Conservation (phyloP, 2,113 vertebrate genomes). For the Microtus oregoni region DNA sequence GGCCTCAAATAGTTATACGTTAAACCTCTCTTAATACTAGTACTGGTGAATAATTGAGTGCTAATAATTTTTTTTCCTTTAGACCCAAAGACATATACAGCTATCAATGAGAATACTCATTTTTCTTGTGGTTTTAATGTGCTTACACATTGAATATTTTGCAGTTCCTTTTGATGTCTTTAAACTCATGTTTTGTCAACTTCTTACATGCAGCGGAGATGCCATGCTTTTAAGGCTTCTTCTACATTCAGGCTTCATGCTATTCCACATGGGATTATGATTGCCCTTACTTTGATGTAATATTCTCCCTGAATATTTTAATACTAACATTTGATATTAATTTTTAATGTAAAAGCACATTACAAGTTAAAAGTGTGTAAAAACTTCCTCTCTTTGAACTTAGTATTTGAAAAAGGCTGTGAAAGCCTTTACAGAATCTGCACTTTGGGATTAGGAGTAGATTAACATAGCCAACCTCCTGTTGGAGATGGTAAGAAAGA, state of each 20-base stretch:
- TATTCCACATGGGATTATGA: not conserved
- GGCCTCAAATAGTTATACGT: not conserved
- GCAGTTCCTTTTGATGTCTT: slow-evolving; percentile 14
- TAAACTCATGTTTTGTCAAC: slow-evolving; percentile 48
- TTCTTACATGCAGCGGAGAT: not conserved
- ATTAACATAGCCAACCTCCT: not conserved
- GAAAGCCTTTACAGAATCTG: not conserved
- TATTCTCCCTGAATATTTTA: slow-evolving; percentile 67
- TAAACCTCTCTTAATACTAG: not conserved
- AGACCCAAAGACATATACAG: not conserved
- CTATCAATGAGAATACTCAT: not conserved
- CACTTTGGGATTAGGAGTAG: not conserved
- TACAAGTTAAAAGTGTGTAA: slow-evolving; percentile 43
- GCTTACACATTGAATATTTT: not conserved
- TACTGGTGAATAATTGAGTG: not conserved
- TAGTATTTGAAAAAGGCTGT: slow-evolving; percentile 24
- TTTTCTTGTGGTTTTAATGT: slow-evolving; percentile 38
- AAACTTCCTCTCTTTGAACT: slow-evolving; percentile 54
- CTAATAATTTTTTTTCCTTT: slow-evolving; percentile 11
- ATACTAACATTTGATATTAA: slow-evolving; percentile 37
- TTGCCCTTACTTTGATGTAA: slow-evolving; percentile 66
- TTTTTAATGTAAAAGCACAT: not conserved
- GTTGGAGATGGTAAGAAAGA: not conserved
- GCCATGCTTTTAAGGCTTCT: slow-evolving; percentile 36
- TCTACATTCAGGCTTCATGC: not conserved